A percentile compares a stretch with the other conserved stretches of the same genome.
Conservation (phyloP, 2,888 invertebrate species). For the Andrena minutula region DNA sequence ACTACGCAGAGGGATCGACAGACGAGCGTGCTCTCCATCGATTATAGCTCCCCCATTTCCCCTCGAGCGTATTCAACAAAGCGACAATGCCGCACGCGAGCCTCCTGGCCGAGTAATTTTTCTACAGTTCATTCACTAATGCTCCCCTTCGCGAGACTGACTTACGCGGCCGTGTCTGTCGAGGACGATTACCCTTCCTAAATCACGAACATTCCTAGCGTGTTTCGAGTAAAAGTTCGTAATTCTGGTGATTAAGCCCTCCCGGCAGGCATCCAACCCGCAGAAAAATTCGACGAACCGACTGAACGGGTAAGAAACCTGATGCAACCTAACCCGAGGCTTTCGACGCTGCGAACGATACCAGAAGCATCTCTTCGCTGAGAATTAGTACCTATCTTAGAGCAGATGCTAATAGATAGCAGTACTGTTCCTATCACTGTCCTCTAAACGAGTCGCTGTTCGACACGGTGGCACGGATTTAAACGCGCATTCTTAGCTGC, state of each 20-base stretch:
- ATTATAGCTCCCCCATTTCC: constrained; percentile 26
- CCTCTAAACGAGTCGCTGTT: not conserved
- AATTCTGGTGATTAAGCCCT: constrained; percentile 22
- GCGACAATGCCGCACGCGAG: constrained; percentile 38
- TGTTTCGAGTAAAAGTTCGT: constrained; percentile 38
- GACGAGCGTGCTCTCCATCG: constrained; percentile 29
- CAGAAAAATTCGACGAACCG: constrained; percentile 6
- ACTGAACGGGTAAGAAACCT: constrained; percentile 3
- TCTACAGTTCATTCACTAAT: constrained; percentile 52
- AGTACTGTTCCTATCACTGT: too few species aligned
- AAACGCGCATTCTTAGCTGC: not conserved
- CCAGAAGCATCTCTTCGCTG: too few species aligned
- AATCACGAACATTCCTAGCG: constrained; percentile 34
- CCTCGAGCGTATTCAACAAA: constrained; percentile 19
- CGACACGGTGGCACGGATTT: constrained; percentile 19
- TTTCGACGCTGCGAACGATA: not conserved
- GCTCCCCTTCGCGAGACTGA: constrained; percentile 11
- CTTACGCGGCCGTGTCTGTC: constrained; percentile 19
- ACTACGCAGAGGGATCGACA: constrained; percentile 23
- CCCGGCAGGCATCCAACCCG: not conserved
- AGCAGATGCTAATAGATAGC: too few species aligned
- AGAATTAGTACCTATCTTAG: too few species aligned
- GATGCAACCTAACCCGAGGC: constrained; percentile 8
- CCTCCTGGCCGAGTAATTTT: constrained; percentile 27
- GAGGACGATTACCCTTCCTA: constrained; percentile 38